Evolutionary conservation across 2,888 invertebrate species (phyloP).

Genomic region (Nomada fucata): DNA sequence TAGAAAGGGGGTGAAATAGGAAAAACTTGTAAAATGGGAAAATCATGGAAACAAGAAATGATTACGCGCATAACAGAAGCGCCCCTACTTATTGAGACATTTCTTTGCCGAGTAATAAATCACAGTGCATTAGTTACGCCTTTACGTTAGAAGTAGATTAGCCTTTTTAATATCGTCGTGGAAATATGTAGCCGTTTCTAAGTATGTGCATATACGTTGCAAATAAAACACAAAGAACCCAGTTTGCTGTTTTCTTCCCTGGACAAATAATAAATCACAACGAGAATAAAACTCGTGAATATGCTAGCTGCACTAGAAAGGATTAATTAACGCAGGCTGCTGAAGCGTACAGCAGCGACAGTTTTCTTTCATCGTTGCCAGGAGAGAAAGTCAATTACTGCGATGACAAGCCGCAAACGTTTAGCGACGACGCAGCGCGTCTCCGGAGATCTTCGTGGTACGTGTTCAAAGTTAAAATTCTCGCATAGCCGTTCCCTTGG

Average conservation of each 20-base stretch:
- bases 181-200: neutral
- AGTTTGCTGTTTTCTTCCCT: neutral
- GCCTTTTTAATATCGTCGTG: neutral
- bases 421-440: conserved; percentile 56
- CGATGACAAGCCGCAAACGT: conserved; percentile 68
- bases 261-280: conserved; percentile 7
- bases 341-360: conserved; percentile 24
- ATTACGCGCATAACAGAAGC: conserved; percentile 7
- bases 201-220: neutral
- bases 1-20: neutral
- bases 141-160: neutral
- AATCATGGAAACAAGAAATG: neutral
- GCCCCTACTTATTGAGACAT: conserved; percentile 24
- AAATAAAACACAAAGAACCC: neutral
- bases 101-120: conserved; percentile 10
- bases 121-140: conserved; percentile 6
- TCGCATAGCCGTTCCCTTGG: conserved; percentile 53
- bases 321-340: conserved; percentile 57
- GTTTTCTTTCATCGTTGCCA: conserved; percentile 65
- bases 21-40: neutral
- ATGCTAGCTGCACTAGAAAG: conserved; percentile 16
- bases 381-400: conserved; percentile 76
- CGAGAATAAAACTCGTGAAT: no score
- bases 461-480: conserved; percentile 57
- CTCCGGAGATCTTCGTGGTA: conserved; percentile 69